Evolutionary conservation across 1,140 invertebrate genomes (phyloP).

Genomic region (Orius insidiosus): DNA sequence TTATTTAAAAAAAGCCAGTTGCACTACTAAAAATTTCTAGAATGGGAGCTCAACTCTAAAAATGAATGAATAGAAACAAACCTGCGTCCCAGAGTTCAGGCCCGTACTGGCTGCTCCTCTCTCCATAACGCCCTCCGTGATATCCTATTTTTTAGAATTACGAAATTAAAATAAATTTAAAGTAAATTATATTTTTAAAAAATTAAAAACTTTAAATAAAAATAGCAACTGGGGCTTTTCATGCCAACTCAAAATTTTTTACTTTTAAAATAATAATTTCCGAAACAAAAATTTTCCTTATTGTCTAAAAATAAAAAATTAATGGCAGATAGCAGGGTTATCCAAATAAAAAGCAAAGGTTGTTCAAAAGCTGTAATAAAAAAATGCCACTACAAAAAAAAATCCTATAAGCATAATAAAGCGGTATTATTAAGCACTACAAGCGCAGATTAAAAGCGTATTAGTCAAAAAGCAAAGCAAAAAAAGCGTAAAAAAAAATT

Average conservation of each 20-base stretch:
- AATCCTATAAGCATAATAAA: constrained; percentile 17
- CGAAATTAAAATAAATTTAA: not conserved
- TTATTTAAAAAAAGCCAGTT: not conserved
- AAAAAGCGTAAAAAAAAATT: constrained; percentile 5
- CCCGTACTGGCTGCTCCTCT: constrained; percentile 19
- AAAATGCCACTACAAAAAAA: constrained; percentile 12
- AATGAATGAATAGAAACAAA: constrained; percentile 17
- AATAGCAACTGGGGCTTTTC: not conserved
- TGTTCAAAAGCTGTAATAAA: constrained; percentile 12
- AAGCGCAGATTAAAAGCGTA: constrained; percentile 17
- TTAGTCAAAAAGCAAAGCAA: constrained; percentile 10
- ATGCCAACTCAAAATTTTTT: not conserved
- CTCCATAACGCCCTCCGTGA: constrained; percentile 20
- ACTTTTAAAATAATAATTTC: constrained; percentile 1
- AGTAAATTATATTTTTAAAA: not conserved
- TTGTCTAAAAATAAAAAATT: not conserved
- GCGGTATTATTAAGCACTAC: constrained; percentile 18
- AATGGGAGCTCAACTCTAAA: not conserved
- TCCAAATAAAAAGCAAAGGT: constrained; percentile 25
- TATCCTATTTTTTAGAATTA: constrained; percentile 16
- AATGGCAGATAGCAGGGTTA: constrained; percentile 26
- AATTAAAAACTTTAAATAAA: not conserved
- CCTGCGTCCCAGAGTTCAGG: constrained; percentile 23
- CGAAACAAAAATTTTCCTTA: not conserved
- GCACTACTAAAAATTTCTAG: not conserved